These are phyloP conservation scores for Ochropleura plecta DNA, from an alignment of 2,888 invertebrate genomes.

Conservation along the genomic window DNA sequence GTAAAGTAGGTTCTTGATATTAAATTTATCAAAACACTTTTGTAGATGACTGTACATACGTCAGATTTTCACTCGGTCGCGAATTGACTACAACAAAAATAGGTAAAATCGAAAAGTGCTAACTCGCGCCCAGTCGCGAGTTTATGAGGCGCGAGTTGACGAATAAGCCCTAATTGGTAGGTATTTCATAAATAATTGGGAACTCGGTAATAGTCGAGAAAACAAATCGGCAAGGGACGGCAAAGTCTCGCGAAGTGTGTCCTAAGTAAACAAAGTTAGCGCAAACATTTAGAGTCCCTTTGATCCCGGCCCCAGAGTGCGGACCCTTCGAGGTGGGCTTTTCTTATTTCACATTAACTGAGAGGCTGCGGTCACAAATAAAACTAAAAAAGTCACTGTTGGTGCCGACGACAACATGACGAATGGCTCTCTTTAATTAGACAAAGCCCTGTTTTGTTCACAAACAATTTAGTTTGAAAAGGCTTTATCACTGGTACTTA, in stretches of 20 bases:
- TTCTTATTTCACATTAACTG: constrained; percentile 55
- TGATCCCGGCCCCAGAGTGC: constrained; percentile 40
- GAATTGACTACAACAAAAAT: too few relatives aligned
- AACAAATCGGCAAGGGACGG: constrained; percentile 54
- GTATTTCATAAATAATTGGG: constrained; percentile 55
- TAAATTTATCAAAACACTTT: too few relatives aligned
- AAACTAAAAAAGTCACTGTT: constrained; percentile 38
- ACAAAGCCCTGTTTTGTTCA: constrained; percentile 25
- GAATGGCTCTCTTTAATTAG: constrained; percentile 46
- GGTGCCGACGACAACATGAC: constrained; percentile 18
- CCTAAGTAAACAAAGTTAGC: constrained; percentile 64
- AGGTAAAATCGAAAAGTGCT: too few relatives aligned
- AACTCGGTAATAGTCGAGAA: constrained; percentile 53
- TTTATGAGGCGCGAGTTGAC: too few relatives aligned
- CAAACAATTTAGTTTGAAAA: constrained; percentile 12
- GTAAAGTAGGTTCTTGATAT: too few relatives aligned
- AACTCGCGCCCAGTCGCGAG: too few relatives aligned
- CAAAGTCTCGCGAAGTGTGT: constrained; percentile 42
- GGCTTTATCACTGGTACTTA: neutral
- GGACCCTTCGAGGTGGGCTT: constrained; percentile 45
- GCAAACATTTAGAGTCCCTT: constrained; percentile 64
- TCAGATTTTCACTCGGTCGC: too few relatives aligned
- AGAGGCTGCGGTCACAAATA: constrained; percentile 7
- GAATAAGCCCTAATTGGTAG: constrained; percentile 52
- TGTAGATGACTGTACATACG: too few relatives aligned